A percentile compares a stretch with the other conserved stretches of the same genome.
phyloP scores from a whole-genome alignment of 30 jellyfish, hydroid and myxozoan genomes.

The Sanderia malayensis region DNA sequence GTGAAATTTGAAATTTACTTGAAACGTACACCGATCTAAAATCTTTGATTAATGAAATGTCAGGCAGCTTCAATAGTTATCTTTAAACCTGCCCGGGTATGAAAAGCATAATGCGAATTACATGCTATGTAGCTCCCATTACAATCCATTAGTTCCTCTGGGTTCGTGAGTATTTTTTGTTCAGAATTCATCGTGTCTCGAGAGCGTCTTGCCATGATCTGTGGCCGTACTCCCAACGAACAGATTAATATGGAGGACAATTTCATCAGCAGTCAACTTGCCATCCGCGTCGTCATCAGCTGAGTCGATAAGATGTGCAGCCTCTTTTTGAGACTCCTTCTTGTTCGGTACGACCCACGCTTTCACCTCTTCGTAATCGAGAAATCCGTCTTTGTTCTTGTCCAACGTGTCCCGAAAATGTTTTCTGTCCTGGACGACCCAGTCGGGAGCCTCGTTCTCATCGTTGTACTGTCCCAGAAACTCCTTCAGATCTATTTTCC shows the following conservation, averaged over 20 bases:
- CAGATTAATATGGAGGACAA: constrained; percentile 70
- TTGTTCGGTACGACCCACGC: constrained; percentile 85
- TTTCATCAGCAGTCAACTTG: constrained; percentile 62
- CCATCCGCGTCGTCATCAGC: constrained; percentile 92
- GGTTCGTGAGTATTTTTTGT: no score
- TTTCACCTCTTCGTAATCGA: constrained; percentile 63
- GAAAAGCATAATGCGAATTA: no score
- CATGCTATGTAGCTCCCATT: no score
- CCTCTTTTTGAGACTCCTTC: constrained; percentile 72
- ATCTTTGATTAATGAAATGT: no score
- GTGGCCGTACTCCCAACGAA: constrained; percentile 98
- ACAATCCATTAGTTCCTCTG: no score
- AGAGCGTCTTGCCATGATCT: constrained; percentile 85
- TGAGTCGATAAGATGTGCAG: constrained; percentile 72
- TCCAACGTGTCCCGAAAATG: constrained; percentile 80
- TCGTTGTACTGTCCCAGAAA: constrained; percentile 93
- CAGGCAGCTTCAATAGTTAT: no score
- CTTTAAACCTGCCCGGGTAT: no score
- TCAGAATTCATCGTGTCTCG: constrained; percentile 67
- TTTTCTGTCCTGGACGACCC: constrained; percentile 89
- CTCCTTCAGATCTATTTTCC: constrained; percentile 72
- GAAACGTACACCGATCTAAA: no score
- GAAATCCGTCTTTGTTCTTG: constrained; percentile 61
- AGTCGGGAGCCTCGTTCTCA: constrained; percentile 80
- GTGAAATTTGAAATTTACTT: no score